Evolutionary conservation across 2,797 vertebrate genomes (phyloP).

Genomic region (Apogon talboti): DNA sequence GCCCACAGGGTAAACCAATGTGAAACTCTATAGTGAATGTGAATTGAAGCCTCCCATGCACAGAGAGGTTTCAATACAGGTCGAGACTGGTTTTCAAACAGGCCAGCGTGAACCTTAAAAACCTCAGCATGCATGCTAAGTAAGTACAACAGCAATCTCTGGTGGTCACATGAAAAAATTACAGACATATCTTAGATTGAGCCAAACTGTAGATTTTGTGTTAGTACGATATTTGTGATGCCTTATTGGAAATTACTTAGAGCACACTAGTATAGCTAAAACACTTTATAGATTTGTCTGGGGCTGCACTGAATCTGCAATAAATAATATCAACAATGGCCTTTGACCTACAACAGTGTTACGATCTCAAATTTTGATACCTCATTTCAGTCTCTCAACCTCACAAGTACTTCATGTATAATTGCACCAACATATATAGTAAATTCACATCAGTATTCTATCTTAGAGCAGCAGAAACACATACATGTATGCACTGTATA

Average conservation of each 20-base stretch:
- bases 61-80: conserved; percentile 83
- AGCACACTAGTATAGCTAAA: conserved; percentile 16
- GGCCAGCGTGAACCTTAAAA: conserved; percentile 67
- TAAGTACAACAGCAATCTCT: conserved; percentile 58
- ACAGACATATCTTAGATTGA: conserved; percentile 25
- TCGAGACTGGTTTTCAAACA: conserved; percentile 80
- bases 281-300: conserved; percentile 13
- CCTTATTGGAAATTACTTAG: conserved; percentile 34
- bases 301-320: conserved; percentile 41
- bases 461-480: conserved; percentile 73
- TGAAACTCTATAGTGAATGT: conserved; percentile 66
- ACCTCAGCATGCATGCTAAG: conserved; percentile 74
- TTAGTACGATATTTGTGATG: conserved; percentile 17
- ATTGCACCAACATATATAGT: conserved; percentile 65
- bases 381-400: conserved; percentile 37
- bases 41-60: conserved; percentile 85
- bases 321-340: conserved; percentile 48
- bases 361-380: conserved; percentile 36
- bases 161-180: conserved; percentile 52
- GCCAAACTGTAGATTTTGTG: conserved; percentile 10
- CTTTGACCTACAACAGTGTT: conserved; percentile 32
- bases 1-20: conserved; percentile 54
- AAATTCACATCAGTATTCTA: conserved; percentile 69
- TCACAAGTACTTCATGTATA: conserved; percentile 53
- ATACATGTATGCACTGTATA: conserved; percentile 62